Evolutionary conservation across 2,888 invertebrate species (phyloP), one percentile per base, ranked within the genome.

Genomic region (Himalopsyche tibetana): DNA sequence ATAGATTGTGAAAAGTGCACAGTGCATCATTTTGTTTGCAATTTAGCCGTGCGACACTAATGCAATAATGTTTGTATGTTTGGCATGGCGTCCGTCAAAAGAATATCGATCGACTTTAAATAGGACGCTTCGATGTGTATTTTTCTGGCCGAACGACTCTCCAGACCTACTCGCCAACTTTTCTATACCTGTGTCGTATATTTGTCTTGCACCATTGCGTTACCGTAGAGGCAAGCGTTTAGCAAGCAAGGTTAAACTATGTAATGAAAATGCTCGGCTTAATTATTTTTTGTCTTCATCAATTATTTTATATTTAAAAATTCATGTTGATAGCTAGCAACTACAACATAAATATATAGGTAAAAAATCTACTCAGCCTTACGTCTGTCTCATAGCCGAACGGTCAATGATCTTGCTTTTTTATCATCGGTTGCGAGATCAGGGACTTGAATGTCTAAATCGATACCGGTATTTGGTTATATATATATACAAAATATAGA

Each of bases 91-190:
- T 79, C 85, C 82, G 82, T 85, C 85, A 85, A 85, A 85, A 85
- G 85, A 85, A 85, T 82, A 85, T 85, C 85, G 85, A 85, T 85
- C 82, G 42, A 45, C 45, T 28, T 82, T 82, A 85, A 85, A 85
- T 85, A 82, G 85, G 82, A 85, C 85, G 55, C 82, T 17, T n/a
- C 82, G 80, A 15, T 74, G 74, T 74, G 74, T 74, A 74, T 74
- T 74, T 74, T 74, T 74, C 74, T 74, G 74, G 74, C 74, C 74
- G 74, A 74, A 74, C 74, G 74, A 36, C 74, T 74, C 74, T 19
- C 74, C 19, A 38, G 19, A 74, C 74, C 74, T 74, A 74, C 74
- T 15, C 15, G 74, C 74, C 15, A 51, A 12, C 51, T 74, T 74
- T 63, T 74, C 74, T 36, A 74, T 74, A 15, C 28, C 74, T 38